These are phyloP conservation scores for Spilogale gracilis DNA, from an alignment of 2,113 vertebrate species.

Conservation along the genomic window DNA sequence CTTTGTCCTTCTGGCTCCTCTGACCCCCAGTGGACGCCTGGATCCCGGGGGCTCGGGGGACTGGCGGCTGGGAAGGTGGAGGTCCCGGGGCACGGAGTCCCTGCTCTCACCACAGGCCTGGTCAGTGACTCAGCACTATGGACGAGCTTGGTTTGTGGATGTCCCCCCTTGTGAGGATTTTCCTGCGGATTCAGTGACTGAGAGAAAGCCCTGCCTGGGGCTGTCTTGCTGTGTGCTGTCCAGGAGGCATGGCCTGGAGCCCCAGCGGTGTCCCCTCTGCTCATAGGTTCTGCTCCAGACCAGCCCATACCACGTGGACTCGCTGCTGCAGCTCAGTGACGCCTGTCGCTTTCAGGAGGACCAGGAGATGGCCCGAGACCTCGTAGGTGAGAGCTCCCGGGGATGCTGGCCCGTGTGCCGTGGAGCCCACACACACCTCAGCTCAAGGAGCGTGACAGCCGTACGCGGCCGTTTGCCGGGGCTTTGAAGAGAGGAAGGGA, in stretches of 20 bases:
- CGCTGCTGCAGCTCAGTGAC: constrained; percentile 96
- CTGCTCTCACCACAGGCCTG: neutral
- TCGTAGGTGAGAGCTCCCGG: constrained; percentile 91
- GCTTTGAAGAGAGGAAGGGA: neutral
- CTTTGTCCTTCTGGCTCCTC: neutral
- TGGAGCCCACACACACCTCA: too few relatives aligned
- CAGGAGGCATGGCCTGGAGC: fast-evolving
- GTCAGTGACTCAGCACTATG: fast-evolving
- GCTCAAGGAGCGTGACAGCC: too few relatives aligned
- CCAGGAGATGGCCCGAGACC: constrained; percentile 98
- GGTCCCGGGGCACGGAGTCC: neutral
- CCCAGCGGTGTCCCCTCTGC: neutral
- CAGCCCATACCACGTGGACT: constrained; percentile 97
- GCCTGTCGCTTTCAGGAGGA: constrained; percentile 98
- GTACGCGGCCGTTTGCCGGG: neutral
- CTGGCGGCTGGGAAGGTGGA: neutral
- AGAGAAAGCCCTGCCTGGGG: neutral
- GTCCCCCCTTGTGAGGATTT: fast-evolving
- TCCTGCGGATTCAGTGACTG: neutral
- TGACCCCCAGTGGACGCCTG: neutral
- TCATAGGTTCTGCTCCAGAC: constrained; percentile 94
- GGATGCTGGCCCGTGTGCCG: too few relatives aligned
- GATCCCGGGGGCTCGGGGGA: neutral
- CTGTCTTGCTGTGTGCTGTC: neutral
- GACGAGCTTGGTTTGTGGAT: fast-evolving